Evolutionary conservation across 2,888 invertebrate genomes (phyloP).

Genomic region (Agrotis segetum): DNA sequence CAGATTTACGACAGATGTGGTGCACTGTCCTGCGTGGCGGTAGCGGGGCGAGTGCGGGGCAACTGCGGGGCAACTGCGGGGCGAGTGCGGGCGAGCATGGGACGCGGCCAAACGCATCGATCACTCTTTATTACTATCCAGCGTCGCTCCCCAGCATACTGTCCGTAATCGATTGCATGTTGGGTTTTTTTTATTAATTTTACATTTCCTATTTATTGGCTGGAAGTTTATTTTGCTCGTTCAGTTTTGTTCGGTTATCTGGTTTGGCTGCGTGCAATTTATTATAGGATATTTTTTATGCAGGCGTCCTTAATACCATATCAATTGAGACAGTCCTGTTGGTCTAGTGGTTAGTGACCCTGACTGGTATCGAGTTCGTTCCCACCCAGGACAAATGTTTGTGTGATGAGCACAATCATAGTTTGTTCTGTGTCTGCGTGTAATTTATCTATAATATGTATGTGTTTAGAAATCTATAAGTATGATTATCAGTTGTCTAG

Average conservation of each 20-base stretch:
- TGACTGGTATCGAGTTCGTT: too few species aligned
- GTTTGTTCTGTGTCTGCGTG: too few species aligned
- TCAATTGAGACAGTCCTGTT: too few species aligned
- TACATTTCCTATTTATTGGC: conserved; percentile 53
- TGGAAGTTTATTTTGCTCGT: conserved; percentile 44
- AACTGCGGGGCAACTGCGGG: conserved; percentile 12
- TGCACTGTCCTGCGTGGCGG: conserved; percentile 26
- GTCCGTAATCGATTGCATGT: conserved; percentile 58
- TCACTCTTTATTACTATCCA: conserved; percentile 65
- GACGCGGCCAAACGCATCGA: conserved; percentile 63
- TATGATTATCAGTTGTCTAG: too few species aligned
- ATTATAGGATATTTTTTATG: conserved; percentile 19
- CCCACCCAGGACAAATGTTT: too few species aligned
- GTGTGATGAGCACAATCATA: too few species aligned
- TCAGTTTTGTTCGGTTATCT: conserved; percentile 28
- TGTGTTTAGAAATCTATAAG: too few species aligned
- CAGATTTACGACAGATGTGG: conserved; percentile 73
- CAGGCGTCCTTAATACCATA: conserved; percentile 6
- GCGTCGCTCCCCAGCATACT: conserved; percentile 51
- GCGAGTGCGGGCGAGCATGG: conserved; percentile 28
- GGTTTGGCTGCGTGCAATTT: conserved; percentile 14
- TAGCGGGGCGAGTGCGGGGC: conserved; percentile 11
- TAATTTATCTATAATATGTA: too few species aligned
- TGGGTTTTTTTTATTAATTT: conserved; percentile 60
- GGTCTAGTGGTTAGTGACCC: too few species aligned